Evolutionary conservation across 2,113 vertebrate genomes (phyloP), one percentile per base, ranked within the genome.

Genomic region (Tetrao urogallus): DNA sequence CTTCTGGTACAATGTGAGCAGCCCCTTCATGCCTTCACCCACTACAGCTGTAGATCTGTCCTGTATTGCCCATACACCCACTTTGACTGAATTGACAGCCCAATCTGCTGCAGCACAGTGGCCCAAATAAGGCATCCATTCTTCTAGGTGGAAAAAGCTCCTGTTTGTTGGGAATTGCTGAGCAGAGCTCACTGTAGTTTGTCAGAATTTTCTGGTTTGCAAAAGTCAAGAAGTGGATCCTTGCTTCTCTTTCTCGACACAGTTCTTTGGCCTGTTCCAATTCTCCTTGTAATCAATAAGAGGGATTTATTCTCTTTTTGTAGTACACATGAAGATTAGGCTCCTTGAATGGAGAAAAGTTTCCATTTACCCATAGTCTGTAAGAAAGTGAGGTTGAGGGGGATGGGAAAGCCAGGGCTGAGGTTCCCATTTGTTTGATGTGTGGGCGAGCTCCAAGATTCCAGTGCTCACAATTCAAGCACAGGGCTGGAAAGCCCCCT

Each of bases 211-310:
- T 96, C 90, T 70, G 38, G 73, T 90, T 36, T 34, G 54, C 61
- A 45, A 7, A 86, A 65, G 1, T 4, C 32, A 34, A 69, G 42
- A 47, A 38, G 19, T 36, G 67, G 70, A 34, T 25, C 24, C 5
- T 66, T 54, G 19, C 82, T 86, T 75, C 73, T 95, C 69, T 70
- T 64, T 84, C 60, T 70, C 63, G 43, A n/a, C 1, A 1, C 61
- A 70, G 57, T 86, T 93, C 82, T 90, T 60, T 81, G 3, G 10
- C 48, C 65, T 72, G 70, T 45, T 81, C 77, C 92, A 72, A 2
- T 94, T 92, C 81, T 75, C 79, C 48, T 48, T 80, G 73, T 78
- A 75, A 93, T 89, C 82, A 90, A 48, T 78, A 90, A 73, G 54
- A 30, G 58, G 47, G 36, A 8, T 61, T 61, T 38, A 22, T 21